Evolutionary conservation across 2,797 vertebrate genomes (phyloP).

Genomic region (Sebastes cheni): DNA sequence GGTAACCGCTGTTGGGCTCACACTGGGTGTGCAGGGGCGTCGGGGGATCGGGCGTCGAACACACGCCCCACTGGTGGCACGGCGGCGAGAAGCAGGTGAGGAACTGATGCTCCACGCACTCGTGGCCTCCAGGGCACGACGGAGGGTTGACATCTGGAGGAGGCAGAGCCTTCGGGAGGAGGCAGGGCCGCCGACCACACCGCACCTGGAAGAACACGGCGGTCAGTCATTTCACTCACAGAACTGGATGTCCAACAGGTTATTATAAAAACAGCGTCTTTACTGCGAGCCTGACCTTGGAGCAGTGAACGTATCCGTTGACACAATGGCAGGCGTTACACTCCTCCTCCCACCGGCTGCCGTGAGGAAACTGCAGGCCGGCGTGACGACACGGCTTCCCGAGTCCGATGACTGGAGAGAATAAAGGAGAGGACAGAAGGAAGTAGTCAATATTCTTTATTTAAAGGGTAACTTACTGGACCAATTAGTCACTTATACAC

Average conservation of each 20-base stretch:
- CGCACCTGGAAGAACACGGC: conserved; percentile 80
- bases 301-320: conserved; percentile 88
- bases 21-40: conserved; percentile 82
- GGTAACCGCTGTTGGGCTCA: conserved; percentile 85
- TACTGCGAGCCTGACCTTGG: conserved; percentile 83
- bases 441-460: not conserved
- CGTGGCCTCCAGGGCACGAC: conserved; percentile 86
- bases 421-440: not conserved
- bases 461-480: too few species aligned
- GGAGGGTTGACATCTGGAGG: conserved; percentile 19
- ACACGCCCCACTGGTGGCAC: conserved; percentile 90
- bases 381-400: conserved; percentile 88
- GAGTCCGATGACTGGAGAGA: conserved; percentile 83
- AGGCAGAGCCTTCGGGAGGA: conserved; percentile 73
- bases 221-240: not conserved
- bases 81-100: conserved; percentile 91
- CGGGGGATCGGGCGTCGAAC: conserved; percentile 78
- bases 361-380: conserved; percentile 86
- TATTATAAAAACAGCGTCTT: not conserved
- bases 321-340: conserved; percentile 92
- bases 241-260: not conserved
- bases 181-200: conserved; percentile 89
- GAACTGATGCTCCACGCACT: conserved; percentile 84
- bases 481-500: too few species aligned
- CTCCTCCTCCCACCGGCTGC: conserved; percentile 90